Percentiles rank a stretch among this genome's conserved stretches.
These are phyloP conservation scores for Noturus placidus DNA, from an alignment of 2,113 vertebrate species.

Conservation along the genomic window DNA sequence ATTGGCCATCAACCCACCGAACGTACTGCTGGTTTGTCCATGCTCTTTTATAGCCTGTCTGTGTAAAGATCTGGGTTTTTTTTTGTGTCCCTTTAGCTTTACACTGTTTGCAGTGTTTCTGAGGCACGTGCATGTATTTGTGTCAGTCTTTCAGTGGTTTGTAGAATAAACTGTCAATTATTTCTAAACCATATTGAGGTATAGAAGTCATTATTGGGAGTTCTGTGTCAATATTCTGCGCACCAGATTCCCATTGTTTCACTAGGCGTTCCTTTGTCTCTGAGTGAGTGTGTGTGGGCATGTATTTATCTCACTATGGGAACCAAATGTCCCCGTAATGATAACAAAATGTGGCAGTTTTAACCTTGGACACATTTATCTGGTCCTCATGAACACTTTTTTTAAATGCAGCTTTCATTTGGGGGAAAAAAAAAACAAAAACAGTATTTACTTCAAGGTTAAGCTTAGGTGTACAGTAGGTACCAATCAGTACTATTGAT, in stretches of 20 bases:
- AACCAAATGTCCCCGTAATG: background rate
- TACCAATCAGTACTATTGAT: background rate
- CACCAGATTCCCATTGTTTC: constrained; percentile 48
- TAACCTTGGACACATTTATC: background rate
- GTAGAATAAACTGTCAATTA: constrained; percentile 38
- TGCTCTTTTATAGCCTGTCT: background rate
- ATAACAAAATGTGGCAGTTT: constrained; percentile 1
- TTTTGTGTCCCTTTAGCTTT: constrained; percentile 38
- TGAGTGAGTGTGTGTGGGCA: constrained; percentile 9
- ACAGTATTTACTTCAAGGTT: background rate
- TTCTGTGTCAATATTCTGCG: constrained; percentile 25
- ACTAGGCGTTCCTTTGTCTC: constrained; percentile 36
- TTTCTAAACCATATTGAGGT: constrained; percentile 29
- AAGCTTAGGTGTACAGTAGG: background rate
- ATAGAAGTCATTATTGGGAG: constrained; percentile 11
- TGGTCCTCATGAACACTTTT: background rate
- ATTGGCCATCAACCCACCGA: constrained; percentile 7
- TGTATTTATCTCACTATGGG: background rate
- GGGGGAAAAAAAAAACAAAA: background rate
- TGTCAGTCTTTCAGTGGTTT: background rate
- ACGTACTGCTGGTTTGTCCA: constrained; percentile 6
- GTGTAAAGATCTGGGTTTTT: constrained; percentile 31
- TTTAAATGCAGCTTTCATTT: background rate
- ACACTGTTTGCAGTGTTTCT: background rate
- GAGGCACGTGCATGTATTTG: background rate